These are phyloP conservation scores for Apomyelois bistriatella DNA, from an alignment of 2,888 invertebrate genomes.

Conservation along the genomic window DNA sequence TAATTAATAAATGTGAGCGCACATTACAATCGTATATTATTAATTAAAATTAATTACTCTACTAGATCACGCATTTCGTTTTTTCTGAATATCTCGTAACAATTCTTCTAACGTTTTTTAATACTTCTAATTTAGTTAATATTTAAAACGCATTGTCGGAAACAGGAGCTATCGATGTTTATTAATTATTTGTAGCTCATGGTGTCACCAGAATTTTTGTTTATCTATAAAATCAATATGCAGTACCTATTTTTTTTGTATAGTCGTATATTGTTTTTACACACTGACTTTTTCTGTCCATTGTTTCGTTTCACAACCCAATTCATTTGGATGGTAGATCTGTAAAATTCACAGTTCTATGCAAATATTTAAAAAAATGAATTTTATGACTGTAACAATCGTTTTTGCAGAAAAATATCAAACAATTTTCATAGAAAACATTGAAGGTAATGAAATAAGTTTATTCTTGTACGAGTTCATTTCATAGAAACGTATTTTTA, in stretches of 20 bases:
- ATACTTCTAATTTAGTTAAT: slow-evolving; percentile 4
- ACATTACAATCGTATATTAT: slow-evolving; percentile 4
- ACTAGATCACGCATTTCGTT: slow-evolving; percentile 16
- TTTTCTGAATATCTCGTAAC: slow-evolving; percentile 16
- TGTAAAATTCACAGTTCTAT: neutral
- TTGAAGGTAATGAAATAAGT: no score
- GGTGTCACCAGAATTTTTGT: neutral
- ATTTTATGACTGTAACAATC: neutral
- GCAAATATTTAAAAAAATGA: slow-evolving; percentile 5
- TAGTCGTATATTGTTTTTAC: no score
- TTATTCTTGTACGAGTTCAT: neutral
- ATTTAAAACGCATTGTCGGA: slow-evolving; percentile 1
- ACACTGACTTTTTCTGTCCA: neutral
- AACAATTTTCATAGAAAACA: neutral
- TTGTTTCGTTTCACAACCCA: slow-evolving; percentile 2
- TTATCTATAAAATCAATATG: neutral
- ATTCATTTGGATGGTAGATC: neutral
- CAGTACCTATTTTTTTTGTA: no score
- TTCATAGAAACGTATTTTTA: neutral
- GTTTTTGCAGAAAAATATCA: neutral
- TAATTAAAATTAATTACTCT: slow-evolving; percentile 8
- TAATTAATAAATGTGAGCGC: neutral
- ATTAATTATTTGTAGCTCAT: no score
- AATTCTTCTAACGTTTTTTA: slow-evolving; percentile 20
- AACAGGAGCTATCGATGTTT: neutral